phyloP scores from a whole-genome alignment of 1,140 invertebrate species.

The Rhopalosiphum maidis region DNA sequence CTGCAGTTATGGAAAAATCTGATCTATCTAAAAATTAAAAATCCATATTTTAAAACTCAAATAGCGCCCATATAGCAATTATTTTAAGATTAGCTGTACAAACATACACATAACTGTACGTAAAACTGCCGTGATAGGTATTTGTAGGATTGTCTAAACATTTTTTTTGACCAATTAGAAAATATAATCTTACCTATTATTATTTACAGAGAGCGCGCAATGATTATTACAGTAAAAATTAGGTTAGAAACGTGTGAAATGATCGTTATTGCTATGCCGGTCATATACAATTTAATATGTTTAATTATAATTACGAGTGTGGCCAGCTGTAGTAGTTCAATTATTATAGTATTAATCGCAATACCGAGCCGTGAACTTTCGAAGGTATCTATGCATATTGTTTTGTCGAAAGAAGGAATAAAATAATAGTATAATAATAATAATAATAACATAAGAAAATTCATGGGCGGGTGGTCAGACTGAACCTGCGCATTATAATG shows the following conservation, averaged over 20 bases:
- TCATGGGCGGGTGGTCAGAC: neutral
- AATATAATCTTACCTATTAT: neutral
- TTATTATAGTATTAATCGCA: neutral
- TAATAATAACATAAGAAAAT: neutral
- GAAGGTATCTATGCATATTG: neutral
- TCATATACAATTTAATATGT: neutral
- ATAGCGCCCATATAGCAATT: too few species aligned
- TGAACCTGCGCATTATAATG: neutral
- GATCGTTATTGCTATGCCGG: neutral
- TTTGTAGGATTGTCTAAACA: neutral
- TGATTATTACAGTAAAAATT: neutral
- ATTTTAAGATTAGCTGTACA: too few species aligned
- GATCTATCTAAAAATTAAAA: too few species aligned
- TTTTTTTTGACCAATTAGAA: neutral
- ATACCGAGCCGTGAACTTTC: neutral
- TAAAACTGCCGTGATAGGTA: neutral
- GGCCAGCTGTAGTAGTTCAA: neutral
- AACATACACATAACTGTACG: neutral
- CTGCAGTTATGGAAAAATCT: too few species aligned
- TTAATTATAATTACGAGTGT: neutral
- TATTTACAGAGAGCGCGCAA: neutral
- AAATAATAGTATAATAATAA: neutral
- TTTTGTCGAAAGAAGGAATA: neutral
- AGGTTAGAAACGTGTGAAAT: constrained; percentile 11
- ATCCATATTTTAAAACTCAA: too few species aligned